Evolutionary conservation across 2,113 vertebrate species (phyloP).

Genomic region (Orientallactaga bullata): DNA sequence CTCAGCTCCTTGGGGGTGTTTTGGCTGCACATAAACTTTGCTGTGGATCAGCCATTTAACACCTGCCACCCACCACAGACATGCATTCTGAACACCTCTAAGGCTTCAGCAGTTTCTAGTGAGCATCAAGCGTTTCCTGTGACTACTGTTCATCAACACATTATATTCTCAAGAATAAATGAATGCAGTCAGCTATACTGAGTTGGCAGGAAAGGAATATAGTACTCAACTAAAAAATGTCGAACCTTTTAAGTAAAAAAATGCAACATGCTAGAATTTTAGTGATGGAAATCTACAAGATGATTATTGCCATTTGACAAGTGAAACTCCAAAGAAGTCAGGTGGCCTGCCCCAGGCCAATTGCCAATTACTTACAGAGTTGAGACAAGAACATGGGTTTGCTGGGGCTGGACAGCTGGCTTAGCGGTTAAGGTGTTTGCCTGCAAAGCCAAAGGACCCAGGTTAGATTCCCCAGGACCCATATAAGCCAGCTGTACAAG

Average conservation of each 20-base stretch:
- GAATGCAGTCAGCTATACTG: neutral
- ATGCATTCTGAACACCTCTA: neutral
- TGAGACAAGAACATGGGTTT: neutral
- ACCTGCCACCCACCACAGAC: neutral
- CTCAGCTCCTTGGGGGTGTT: neutral
- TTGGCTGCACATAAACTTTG: neutral
- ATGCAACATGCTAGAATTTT: neutral
- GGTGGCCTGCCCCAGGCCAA: neutral
- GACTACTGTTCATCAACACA: neutral
- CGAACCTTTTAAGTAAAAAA: neutral
- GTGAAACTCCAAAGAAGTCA: conserved; percentile 5
- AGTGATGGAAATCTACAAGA: neutral
- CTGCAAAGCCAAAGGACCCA: no score
- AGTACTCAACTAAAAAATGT: neutral
- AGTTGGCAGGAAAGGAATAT: neutral
- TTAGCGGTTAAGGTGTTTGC: no score
- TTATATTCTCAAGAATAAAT: conserved; percentile 15
- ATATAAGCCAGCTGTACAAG: no score
- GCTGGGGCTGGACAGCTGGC: no score
- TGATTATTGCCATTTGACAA: conserved; percentile 11
- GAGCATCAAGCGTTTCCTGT: neutral
- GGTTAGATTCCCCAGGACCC: no score
- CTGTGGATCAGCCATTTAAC: neutral
- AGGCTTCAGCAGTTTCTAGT: neutral
- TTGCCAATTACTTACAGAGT: neutral